Evolutionary conservation across 2,113 vertebrate species (phyloP).

Genomic region (Cryptomyrus ogoouensis): DNA sequence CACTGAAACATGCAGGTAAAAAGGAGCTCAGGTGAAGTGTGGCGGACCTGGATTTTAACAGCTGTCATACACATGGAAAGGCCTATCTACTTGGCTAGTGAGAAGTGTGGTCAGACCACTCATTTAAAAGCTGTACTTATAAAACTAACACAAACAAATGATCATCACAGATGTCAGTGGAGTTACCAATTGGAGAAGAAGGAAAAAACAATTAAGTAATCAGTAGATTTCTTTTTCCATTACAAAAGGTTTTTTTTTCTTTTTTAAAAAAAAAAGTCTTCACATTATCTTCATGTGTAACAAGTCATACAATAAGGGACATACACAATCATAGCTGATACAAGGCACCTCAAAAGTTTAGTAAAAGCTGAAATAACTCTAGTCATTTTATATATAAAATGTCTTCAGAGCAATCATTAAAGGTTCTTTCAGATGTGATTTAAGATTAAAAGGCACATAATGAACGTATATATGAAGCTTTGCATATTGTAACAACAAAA

Average conservation of each 20-base stretch:
- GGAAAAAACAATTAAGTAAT: conserved; percentile 48
- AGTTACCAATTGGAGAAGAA: conserved; percentile 40
- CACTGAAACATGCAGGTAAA: not conserved
- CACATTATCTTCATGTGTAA: conserved; percentile 70
- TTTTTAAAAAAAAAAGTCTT: conserved; percentile 51
- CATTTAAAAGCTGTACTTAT: conserved; percentile 21
- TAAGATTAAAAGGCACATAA: conserved; percentile 54
- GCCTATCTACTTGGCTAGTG: not conserved
- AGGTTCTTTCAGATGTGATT: conserved; percentile 46
- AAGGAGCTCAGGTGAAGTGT: not conserved
- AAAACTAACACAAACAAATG: conserved; percentile 29
- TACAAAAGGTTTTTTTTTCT: conserved; percentile 40
- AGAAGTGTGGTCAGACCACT: conserved; percentile 21
- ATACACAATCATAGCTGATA: conserved; percentile 48
- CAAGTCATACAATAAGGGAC: conserved; percentile 47
- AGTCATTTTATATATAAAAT: conserved; percentile 44
- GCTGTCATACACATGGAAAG: not conserved
- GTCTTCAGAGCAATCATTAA: conserved; percentile 44
- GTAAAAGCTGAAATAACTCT: conserved; percentile 54
- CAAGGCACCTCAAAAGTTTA: conserved; percentile 53
- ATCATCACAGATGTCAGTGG: conserved; percentile 33
- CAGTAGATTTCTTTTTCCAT: conserved; percentile 64
- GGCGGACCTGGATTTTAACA: not conserved
- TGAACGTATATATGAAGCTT: conserved; percentile 52
- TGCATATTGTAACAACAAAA: conserved; percentile 42